Base-by-base conservation (phyloP, 2,797 vertebrate species). In the Melanotaenia trifasciata region DNA sequence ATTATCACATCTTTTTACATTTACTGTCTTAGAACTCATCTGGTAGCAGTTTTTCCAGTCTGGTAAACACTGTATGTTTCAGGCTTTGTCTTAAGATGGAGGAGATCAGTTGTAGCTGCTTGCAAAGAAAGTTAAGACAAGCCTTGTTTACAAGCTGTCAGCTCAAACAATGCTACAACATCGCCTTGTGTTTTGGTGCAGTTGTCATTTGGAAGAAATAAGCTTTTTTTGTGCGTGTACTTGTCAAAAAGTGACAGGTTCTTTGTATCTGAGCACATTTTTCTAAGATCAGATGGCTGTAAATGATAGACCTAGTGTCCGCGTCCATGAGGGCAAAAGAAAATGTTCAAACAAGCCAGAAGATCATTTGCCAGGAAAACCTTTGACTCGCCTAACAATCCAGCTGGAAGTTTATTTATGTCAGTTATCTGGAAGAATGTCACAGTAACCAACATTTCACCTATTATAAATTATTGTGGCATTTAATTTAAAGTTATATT, bases 1-100 rank as follows among this genome's bases (percentile, higher is more conserved):
- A 59, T 61, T 26, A 13, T 76, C 56, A 72, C 66, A 71, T 24
- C 53, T 77, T 85, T 78, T 76, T 68, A 70, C 72, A 62, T 76
- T 57, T 77, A 71, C 50, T 62, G 64, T 79, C 67, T 8, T 16
- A 71, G 65, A 75, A 64, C 33, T 64, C 14, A 35, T 60, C 33
- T 40, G 0, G 8, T 64, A 72, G 53, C 4, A 1, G n/a, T 50
- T 76, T 74, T 50, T 78, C 36, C 36, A 1, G 56, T 69, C 45
- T 81, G 50, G 70, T 70, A 3, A 79, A 71, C 64, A 70, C 78
- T 72, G 51, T 67, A 35, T 60, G 59, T 70, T 79, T 75, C 38
- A 51, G 64, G 33, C 28, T 6, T 20, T 14, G 64, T 66, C 61
- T 79, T 38, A 20, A 28, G 53, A 35, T 30, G 33, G 79, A 14